Percentiles rank a stretch among this genome's conserved stretches.
These are phyloP conservation scores for Drosophila atripex DNA, from an alignment of 2,888 invertebrate species.

Conservation along the genomic window DNA sequence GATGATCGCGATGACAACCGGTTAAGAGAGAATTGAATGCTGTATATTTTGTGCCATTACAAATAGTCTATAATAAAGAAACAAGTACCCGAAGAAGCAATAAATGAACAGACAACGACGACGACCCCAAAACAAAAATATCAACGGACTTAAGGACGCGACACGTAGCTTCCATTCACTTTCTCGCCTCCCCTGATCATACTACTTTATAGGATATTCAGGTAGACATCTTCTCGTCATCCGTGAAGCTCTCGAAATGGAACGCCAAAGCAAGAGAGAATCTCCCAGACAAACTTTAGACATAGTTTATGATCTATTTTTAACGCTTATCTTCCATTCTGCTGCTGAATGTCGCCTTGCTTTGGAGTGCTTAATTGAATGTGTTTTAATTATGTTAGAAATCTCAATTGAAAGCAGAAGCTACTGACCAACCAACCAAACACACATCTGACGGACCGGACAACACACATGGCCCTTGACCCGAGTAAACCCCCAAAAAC, in stretches of 20 bases:
- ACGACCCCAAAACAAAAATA: conserved; percentile 43
- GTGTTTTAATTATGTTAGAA: conserved; percentile 72
- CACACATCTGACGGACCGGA: conserved; percentile 27
- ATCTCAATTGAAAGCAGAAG: conserved; percentile 70
- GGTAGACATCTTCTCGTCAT: conserved; percentile 34
- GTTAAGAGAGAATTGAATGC: conserved; percentile 53
- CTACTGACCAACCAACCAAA: conserved; percentile 22
- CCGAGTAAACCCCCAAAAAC: conserved; percentile 7
- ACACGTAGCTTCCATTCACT: conserved; percentile 24
- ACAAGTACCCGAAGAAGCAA: conserved; percentile 68
- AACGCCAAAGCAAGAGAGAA: conserved; percentile 46
- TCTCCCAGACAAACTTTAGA: conserved; percentile 18
- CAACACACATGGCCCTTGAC: conserved; percentile 30
- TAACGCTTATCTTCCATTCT: conserved; percentile 9
- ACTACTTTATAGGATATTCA: conserved; percentile 24
- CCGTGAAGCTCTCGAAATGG: conserved; percentile 28
- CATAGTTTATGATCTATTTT: conserved; percentile 14
- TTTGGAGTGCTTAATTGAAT: conserved; percentile 77
- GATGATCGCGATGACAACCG: conserved; percentile 16
- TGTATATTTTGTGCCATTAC: conserved; percentile 78
- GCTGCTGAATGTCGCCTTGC: conserved; percentile 55
- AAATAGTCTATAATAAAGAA: conserved; percentile 60
- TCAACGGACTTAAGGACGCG: conserved; percentile 19
- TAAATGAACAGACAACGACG: conserved; percentile 57
- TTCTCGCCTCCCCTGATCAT: not conserved